These are phyloP conservation scores for Ramphastos sulfuratus DNA, from an alignment of 2,113 vertebrate species.

Conservation along the genomic window DNA sequence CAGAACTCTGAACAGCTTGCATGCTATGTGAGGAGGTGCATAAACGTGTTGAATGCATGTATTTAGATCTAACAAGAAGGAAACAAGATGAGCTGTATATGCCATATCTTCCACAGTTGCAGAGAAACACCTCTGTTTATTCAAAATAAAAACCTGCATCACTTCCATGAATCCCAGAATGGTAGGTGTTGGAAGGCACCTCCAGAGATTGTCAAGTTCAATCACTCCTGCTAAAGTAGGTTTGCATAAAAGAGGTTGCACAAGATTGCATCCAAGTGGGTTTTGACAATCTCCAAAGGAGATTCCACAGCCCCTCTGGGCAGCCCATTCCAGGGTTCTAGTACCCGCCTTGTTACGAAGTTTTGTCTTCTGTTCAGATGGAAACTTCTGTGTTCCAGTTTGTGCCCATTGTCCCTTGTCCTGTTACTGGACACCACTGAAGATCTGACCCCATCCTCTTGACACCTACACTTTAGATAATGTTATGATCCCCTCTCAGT, in stretches of 20 bases:
- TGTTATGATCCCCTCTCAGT: neutral
- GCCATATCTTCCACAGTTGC: neutral
- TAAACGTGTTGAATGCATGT: neutral
- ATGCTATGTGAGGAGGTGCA: neutral
- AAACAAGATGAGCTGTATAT: neutral
- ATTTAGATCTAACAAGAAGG: neutral
- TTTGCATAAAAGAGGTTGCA: neutral
- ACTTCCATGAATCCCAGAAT: neutral
- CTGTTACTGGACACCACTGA: neutral
- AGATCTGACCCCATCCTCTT: neutral
- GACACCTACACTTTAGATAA: neutral
- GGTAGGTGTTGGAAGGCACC: neutral
- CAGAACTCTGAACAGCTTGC: neutral
- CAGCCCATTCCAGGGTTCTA: neutral
- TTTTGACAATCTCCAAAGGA: neutral
- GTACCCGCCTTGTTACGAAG: neutral
- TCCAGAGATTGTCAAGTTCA: neutral
- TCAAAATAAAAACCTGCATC: neutral
- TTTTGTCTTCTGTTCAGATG: neutral
- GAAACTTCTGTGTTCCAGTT: neutral
- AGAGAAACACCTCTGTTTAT: neutral
- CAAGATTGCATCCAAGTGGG: neutral
- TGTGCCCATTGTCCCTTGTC: neutral
- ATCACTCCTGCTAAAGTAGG: neutral
- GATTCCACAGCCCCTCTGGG: neutral